phyloP scores from a whole-genome alignment of 2,797 vertebrate genomes.

The Lithobates sylvaticus region DNA sequence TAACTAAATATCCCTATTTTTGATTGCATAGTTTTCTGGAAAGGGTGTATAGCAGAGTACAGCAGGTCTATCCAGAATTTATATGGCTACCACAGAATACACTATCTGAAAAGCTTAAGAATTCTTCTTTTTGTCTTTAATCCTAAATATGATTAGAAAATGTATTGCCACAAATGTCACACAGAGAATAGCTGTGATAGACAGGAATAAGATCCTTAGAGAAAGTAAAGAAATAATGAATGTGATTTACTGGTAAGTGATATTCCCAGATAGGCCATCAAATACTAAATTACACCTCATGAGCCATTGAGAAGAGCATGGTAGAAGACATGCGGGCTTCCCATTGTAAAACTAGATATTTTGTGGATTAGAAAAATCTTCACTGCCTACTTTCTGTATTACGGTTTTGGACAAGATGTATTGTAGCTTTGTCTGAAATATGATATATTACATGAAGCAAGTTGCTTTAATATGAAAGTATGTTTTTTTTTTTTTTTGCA shows the following conservation, averaged over 20 bases:
- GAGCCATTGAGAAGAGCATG: conserved; percentile 3
- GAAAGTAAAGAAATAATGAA: conserved; percentile 33
- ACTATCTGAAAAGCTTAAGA: no score
- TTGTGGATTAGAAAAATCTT: not conserved
- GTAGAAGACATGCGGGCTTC: conserved; percentile 18
- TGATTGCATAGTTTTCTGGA: no score
- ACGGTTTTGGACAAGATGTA: not conserved
- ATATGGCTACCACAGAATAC: no score
- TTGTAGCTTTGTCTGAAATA: not conserved
- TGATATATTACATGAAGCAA: not conserved
- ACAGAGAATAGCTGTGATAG: conserved; percentile 16
- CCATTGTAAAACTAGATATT: conserved; percentile 29
- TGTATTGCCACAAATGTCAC: not conserved
- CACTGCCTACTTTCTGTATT: not conserved
- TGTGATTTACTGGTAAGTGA: conserved; percentile 47
- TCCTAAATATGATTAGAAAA: not conserved
- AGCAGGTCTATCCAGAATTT: no score
- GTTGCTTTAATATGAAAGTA: not conserved
- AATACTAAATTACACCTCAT: conserved; percentile 4
- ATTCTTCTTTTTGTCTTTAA: not conserved
- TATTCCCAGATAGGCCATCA: conserved; percentile 37
- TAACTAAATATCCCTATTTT: no score
- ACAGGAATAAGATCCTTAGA: conserved; percentile 33
- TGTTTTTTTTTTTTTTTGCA: not conserved
- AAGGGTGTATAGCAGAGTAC: no score